A percentile compares a stretch with the other conserved stretches of the same genome.
Evolutionary conservation across 2,888 invertebrate species (phyloP).

Genomic region (Coenonympha glycerion): DNA sequence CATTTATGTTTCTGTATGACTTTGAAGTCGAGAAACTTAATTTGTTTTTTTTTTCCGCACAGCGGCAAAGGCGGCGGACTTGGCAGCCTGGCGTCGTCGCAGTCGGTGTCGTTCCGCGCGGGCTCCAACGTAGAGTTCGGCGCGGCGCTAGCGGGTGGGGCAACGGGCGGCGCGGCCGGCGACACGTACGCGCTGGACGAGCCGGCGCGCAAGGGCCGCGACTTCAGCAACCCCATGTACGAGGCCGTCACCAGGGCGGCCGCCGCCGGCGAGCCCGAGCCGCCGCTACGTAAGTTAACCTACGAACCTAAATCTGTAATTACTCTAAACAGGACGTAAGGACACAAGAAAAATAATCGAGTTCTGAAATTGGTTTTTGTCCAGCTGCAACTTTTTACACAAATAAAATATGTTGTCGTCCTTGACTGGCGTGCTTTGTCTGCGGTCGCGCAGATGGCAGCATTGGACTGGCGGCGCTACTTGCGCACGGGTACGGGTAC

Average conservation of each 20-base stretch:
- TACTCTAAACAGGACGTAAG: too few species aligned
- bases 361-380: too few species aligned
- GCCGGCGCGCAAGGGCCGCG: slow-evolving; percentile 83
- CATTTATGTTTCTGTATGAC: too few species aligned
- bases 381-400: too few species aligned
- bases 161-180: slow-evolving; percentile 75
- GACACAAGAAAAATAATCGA: too few species aligned
- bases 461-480: too few species aligned
- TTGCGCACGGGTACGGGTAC: too few species aligned
- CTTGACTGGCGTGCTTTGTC: too few species aligned
- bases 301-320: background rate
- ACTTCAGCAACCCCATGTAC: slow-evolving; percentile 99
- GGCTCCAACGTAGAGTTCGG: slow-evolving; percentile 95
- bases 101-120: slow-evolving; percentile 93
- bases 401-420: too few species aligned
- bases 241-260: slow-evolving; percentile 87
- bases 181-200: slow-evolving; percentile 87
- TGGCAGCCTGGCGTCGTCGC: slow-evolving; percentile 87
- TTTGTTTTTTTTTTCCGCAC: slow-evolving; percentile 11
- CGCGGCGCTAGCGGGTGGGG: slow-evolving; percentile 44
- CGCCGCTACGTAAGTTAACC: slow-evolving; percentile 51
- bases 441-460: too few species aligned
- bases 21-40: background rate
- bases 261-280: slow-evolving; percentile 47
- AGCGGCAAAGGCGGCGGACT: slow-evolving; percentile 88